phyloP scores from a whole-genome alignment of 1,140 invertebrate genomes.

The Platorchestia sp. region DNA sequence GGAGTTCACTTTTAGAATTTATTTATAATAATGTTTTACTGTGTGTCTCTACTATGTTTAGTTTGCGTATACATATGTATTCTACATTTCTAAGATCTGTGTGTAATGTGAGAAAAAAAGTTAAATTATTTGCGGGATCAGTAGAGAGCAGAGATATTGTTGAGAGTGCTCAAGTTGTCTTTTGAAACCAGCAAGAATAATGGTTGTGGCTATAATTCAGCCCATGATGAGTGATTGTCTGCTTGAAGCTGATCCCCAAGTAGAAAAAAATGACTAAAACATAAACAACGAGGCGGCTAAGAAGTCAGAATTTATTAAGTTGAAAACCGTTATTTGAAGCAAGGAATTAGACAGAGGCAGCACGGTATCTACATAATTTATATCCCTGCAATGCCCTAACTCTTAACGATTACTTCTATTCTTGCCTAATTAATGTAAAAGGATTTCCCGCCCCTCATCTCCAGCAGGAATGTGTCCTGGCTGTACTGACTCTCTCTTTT shows the following conservation, averaged over 20 bases:
- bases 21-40: background rate
- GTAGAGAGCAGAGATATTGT: background rate
- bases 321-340: background rate
- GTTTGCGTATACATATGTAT: background rate
- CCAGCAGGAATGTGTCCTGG: background rate
- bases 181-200: background rate
- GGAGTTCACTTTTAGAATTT: background rate
- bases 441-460: background rate
- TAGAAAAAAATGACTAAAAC: background rate
- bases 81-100: background rate
- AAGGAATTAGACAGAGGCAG: background rate
- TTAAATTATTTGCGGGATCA: background rate
- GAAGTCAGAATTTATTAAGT: background rate
- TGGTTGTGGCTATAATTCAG: background rate
- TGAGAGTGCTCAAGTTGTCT: background rate
- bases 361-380: background rate
- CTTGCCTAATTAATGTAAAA: background rate
- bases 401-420: slow-evolving; percentile 2
- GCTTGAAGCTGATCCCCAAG: background rate
- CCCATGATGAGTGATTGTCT: background rate
- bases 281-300: background rate
- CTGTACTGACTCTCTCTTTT: background rate
- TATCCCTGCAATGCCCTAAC: background rate
- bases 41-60: background rate
- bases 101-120: background rate